Conservation (phyloP, 2,113 vertebrate genomes). For the Pseudorasbora parva region DNA sequence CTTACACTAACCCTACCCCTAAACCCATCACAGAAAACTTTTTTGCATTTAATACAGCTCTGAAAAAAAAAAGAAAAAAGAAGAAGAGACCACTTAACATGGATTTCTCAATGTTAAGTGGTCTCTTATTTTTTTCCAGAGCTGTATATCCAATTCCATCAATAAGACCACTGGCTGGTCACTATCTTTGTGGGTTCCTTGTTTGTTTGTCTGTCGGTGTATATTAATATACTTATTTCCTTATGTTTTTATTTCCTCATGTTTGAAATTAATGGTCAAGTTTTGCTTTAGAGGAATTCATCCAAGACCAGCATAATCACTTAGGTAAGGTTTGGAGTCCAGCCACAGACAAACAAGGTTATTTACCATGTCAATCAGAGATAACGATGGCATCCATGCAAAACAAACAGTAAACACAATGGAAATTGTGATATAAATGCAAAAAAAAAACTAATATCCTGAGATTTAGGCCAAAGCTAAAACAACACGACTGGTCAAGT, state of each 20-base stretch:
- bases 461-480: constrained; percentile 46
- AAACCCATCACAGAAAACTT: too few species aligned
- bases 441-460: constrained; percentile 63
- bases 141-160: too few species aligned
- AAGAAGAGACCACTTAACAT: too few species aligned
- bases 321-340: constrained; percentile 44
- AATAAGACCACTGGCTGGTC: too few species aligned
- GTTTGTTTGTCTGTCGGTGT: too few species aligned
- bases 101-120: too few species aligned
- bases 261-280: constrained; percentile 18
- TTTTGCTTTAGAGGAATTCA: constrained; percentile 35
- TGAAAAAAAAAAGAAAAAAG: too few species aligned
- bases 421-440: constrained; percentile 53
- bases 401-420: constrained; percentile 48
- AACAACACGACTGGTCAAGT: constrained; percentile 59
- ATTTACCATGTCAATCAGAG: constrained; percentile 62
- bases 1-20: too few species aligned
- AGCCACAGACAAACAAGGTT: constrained; percentile 66
- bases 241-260: background rate
- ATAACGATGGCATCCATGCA: constrained; percentile 57
- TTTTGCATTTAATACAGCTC: too few species aligned
- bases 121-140: too few species aligned
- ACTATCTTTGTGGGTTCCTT: too few species aligned
- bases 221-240: too few species aligned
- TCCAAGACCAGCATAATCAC: constrained; percentile 33